Conservation (phyloP, 2,113 vertebrate genomes). For the Melanerpes aurifrons region DNA sequence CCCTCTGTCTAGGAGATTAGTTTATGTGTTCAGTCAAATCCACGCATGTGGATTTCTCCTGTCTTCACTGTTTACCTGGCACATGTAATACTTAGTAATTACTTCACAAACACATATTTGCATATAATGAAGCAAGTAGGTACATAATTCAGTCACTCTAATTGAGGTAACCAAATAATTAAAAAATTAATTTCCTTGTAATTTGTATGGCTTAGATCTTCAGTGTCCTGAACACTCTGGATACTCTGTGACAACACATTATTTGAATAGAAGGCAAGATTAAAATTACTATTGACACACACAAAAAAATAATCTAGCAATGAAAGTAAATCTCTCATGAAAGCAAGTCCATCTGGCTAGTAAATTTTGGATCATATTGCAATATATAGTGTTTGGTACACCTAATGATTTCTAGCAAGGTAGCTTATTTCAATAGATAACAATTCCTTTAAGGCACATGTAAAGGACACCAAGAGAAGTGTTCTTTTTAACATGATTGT, state of each 20-base stretch:
- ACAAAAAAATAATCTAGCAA: not conserved
- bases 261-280: not conserved
- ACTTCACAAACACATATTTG: conserved; percentile 39
- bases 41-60: not conserved
- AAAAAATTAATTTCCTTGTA: conserved; percentile 12
- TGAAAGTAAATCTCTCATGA: not conserved
- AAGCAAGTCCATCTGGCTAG: not conserved
- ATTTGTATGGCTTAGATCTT: conserved; percentile 16
- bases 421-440: not conserved
- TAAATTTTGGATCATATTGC: not conserved
- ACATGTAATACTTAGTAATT: conserved; percentile 13
- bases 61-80: conserved; percentile 14
- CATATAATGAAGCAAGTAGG: conserved; percentile 50
- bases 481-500: not conserved
- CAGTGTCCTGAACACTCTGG: not conserved
- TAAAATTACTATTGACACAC: not conserved
- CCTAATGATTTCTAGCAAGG: not conserved
- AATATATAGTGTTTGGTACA: not conserved
- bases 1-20: not conserved
- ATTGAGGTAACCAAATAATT: conserved; percentile 41
- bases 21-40: not conserved
- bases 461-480: not conserved
- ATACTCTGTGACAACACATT: not conserved
- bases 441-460: not conserved
- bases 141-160: conserved; percentile 13